phyloP scores from a whole-genome alignment of 2,797 vertebrate species.

The Lacerta bilineata region DNA sequence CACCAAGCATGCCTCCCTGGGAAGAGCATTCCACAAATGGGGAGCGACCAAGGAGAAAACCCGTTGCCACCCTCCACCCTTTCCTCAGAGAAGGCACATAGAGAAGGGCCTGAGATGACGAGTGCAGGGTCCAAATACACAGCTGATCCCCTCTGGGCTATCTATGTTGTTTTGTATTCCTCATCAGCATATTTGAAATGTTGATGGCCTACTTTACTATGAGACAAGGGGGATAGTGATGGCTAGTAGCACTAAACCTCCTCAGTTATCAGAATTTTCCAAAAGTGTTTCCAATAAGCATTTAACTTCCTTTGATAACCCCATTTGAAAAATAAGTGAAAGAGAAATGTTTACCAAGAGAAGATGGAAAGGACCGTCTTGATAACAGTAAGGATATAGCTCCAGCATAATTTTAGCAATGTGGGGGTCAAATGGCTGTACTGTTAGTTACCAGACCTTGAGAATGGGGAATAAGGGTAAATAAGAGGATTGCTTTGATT shows the following conservation, averaged over 20 bases:
- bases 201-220: neutral
- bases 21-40: no score
- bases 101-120: no score
- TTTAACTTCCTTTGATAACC: slow-evolving; percentile 23
- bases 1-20: no score
- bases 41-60: no score
- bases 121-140: no score
- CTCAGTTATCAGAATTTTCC: neutral
- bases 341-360: neutral
- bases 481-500: slow-evolving; percentile 81
- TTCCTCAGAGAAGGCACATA: no score
- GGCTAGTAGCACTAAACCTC: neutral
- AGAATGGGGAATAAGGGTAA: slow-evolving; percentile 78
- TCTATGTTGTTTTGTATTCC: neutral
- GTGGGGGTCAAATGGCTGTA: slow-evolving; percentile 78
- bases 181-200: neutral
- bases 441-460: slow-evolving; percentile 84
- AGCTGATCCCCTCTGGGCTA: neutral
- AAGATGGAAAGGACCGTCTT: neutral
- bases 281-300: slow-evolving; percentile 15
- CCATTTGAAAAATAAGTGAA: slow-evolving; percentile 29
- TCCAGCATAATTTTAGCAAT: slow-evolving; percentile 64
- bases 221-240: neutral
- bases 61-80: no score
- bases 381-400: slow-evolving; percentile 3